These are phyloP conservation scores for Hypothenemus hampei DNA, from an alignment of 1,140 invertebrate genomes.

Conservation along the genomic window DNA sequence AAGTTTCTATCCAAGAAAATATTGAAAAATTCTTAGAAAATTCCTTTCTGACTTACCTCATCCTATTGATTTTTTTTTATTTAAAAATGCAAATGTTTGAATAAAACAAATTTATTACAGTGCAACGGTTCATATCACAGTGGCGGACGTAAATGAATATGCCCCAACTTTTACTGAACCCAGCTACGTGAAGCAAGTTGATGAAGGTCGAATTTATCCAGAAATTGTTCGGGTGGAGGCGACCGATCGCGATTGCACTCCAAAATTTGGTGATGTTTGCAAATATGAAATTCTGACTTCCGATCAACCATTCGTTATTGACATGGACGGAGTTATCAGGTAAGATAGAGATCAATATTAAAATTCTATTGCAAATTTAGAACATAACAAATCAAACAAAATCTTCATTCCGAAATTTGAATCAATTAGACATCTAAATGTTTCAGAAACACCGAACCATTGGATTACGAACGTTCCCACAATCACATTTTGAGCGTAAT, in stretches of 20 bases:
- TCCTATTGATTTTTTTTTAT: too few species aligned
- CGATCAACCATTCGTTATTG: slow-evolving; percentile 88
- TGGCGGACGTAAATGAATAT: slow-evolving; percentile 93
- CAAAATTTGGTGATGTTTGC: slow-evolving; percentile 89
- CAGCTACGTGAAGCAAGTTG: slow-evolving; percentile 84
- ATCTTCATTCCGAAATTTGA: neutral
- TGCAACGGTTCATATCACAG: slow-evolving; percentile 90
- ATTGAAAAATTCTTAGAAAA: too few species aligned
- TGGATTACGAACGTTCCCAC: slow-evolving; percentile 87
- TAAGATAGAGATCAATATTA: slow-evolving; percentile 49
- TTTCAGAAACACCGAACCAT: slow-evolving; percentile 72
- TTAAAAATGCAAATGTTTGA: too few species aligned
- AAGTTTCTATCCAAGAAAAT: too few species aligned
- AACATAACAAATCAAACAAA: neutral
- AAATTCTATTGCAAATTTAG: neutral
- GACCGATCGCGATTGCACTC: slow-evolving; percentile 85
- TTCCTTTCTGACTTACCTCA: too few species aligned
- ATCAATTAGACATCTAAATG: too few species aligned
- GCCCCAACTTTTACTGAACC: slow-evolving; percentile 82
- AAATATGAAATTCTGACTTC: slow-evolving; percentile 90
- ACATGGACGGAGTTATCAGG: slow-evolving; percentile 81
- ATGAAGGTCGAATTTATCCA: slow-evolving; percentile 85
- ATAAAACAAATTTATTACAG: slow-evolving; percentile 64
- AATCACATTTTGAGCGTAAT: slow-evolving; percentile 96
- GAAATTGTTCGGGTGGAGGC: slow-evolving; percentile 88